These are phyloP conservation scores for Melolontha melolontha DNA, from an alignment of 2,888 invertebrate genomes.

Conservation along the genomic window DNA sequence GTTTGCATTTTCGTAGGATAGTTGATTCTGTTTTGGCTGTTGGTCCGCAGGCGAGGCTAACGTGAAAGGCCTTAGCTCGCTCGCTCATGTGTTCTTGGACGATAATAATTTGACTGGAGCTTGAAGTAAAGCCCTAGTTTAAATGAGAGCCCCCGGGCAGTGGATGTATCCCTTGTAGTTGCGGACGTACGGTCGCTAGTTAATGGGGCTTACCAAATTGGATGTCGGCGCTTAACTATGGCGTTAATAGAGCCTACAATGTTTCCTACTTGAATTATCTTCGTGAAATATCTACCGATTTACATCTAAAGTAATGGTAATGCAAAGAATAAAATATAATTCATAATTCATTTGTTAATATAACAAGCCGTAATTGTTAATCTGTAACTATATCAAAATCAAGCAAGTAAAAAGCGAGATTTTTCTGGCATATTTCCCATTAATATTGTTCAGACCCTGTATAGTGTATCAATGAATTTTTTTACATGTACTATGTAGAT, in stretches of 20 bases:
- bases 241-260: slow-evolving; percentile 4
- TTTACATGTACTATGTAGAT: no score
- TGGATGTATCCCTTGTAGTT: slow-evolving; percentile 4
- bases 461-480: no score
- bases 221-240: slow-evolving; percentile 18
- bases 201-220: slow-evolving; percentile 17
- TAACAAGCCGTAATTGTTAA: no score
- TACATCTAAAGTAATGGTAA: not conserved
- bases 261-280: slow-evolving; percentile 8
- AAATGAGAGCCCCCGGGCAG: slow-evolving; percentile 8
- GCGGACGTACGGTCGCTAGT: slow-evolving; percentile 14
- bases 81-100: slow-evolving; percentile 3
- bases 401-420: no score
- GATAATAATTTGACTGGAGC: slow-evolving; percentile 3
- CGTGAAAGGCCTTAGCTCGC: no score
- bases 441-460: no score
- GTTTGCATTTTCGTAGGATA: slow-evolving; percentile 2
- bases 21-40: no score
- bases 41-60: no score
- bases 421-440: no score
- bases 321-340: no score
- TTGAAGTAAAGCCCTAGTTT: not conserved
- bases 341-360: no score
- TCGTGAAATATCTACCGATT: not conserved
- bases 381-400: no score